Evolutionary conservation across 2,797 vertebrate species (phyloP), one percentile per base, ranked within the genome.

Genomic region (Pachyuromys duprasi): DNA sequence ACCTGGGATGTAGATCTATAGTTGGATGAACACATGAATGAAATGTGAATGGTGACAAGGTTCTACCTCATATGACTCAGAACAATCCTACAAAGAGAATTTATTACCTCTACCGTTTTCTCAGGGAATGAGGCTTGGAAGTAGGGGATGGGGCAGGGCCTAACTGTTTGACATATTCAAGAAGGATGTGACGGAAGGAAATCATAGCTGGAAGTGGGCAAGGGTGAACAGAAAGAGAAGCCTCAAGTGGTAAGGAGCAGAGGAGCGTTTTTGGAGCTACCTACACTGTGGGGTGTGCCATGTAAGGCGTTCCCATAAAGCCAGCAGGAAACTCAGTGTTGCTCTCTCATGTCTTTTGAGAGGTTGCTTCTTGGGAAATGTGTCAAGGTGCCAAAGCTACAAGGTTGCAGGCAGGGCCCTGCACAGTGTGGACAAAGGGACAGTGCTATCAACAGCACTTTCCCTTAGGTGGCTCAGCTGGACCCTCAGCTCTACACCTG

Each of bases 21-120:
- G 55, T 78, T 95, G 95, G 93, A 98, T 98, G 97, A 92, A 95
- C 94, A 96, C 93, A 98, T 97, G 97, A 97, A 98, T 98, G 97
- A 97, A 96, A 98, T 97, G 97, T 95, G 94, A 97, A 98, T 97
- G 97, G 97, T 87, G 92, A 97, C 96, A 95, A 95, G 28, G 57
- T 78, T 95, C 94, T 92, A 90, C 67, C 95, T 95, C 70, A 65
- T 86, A 96, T 80, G 92, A 96, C 74, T 94, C 74, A 9, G 24
- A 94, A 94, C 74, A 65, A 80, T 9, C 69, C 28, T 92, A 82
- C 6, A 62, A 86, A 45, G 78, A 90, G 20, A 76, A 22, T 39
- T 90, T 69, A 62, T 9, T 55, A 63, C 20, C 39, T 24, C 79
- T 36, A 57, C 74, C 70, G 74, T 53, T 86, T 79, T 31, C 87